A percentile compares a stretch with the other conserved stretches of the same genome.
These are phyloP conservation scores for Chiloscyllium plagiosum DNA, from an alignment of 2,113 vertebrate genomes.

Conservation along the genomic window DNA sequence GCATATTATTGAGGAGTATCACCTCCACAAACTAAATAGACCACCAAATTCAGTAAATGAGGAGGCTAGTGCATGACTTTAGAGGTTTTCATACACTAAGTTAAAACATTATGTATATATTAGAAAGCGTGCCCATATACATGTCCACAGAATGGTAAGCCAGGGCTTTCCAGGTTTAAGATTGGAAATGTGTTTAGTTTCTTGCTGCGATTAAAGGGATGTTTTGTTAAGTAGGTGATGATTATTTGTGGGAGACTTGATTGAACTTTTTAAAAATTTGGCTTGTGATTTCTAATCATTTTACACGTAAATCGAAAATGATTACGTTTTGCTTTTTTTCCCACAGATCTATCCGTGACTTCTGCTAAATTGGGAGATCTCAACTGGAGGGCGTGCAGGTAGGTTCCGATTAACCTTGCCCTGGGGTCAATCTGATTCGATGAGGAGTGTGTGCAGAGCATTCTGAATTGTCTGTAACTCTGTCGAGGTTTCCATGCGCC, in stretches of 20 bases:
- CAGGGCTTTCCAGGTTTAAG: neutral
- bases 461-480: neutral
- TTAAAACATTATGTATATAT: neutral
- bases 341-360: neutral
- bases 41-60: no score
- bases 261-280: no score
- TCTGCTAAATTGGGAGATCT: neutral
- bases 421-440: neutral
- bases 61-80: no score
- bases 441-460: neutral
- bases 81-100: no score
- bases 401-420: neutral
- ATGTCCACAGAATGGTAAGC: neutral
- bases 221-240: neutral
- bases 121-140: neutral
- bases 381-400: neutral
- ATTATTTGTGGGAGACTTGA: neutral
- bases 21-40: no score
- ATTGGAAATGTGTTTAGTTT: neutral
- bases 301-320: neutral
- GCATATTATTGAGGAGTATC: no score
- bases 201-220: neutral
- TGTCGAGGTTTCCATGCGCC: neutral
- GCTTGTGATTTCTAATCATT: neutral
- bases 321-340: neutral